A percentile compares a stretch with the other conserved stretches of the same genome.
Conservation (phyloP, 2,113 vertebrate genomes). For the Rhabdornis inornatus region DNA sequence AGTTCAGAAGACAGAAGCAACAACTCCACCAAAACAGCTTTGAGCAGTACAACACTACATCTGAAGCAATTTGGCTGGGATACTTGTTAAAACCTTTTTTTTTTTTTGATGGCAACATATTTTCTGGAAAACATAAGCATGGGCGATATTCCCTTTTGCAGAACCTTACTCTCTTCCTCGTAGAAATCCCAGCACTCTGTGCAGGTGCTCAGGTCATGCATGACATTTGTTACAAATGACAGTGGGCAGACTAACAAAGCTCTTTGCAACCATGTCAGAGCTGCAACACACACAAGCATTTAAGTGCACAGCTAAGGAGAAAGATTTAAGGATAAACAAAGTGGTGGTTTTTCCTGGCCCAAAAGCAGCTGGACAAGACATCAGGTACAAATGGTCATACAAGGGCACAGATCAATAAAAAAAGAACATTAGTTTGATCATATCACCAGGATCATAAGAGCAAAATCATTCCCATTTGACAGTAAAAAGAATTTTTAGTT, state of each 20-base stretch:
- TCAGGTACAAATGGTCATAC: neutral
- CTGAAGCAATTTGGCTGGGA: neutral
- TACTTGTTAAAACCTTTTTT: neutral
- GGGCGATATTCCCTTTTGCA: neutral
- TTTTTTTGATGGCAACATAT: neutral
- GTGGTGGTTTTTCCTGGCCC: neutral
- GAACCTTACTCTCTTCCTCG: neutral
- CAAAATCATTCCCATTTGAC: neutral
- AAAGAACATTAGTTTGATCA: fast-evolving
- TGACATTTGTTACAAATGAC: neutral
- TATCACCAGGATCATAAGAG: neutral
- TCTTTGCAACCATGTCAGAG: neutral
- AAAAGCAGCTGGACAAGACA: neutral
- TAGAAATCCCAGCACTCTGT: neutral
- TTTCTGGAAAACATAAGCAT: neutral
- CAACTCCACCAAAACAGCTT: neutral
- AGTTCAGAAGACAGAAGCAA: neutral
- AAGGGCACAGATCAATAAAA: neutral
- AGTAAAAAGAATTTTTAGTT: neutral
- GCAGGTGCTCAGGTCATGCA: neutral
- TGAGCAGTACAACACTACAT: neutral
- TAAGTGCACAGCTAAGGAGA: neutral
- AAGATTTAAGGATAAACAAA: neutral
- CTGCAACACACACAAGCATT: neutral
- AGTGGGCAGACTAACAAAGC: neutral